Evolutionary conservation across 1,140 invertebrate genomes (phyloP).

Genomic region (Drosophila watanabei): DNA sequence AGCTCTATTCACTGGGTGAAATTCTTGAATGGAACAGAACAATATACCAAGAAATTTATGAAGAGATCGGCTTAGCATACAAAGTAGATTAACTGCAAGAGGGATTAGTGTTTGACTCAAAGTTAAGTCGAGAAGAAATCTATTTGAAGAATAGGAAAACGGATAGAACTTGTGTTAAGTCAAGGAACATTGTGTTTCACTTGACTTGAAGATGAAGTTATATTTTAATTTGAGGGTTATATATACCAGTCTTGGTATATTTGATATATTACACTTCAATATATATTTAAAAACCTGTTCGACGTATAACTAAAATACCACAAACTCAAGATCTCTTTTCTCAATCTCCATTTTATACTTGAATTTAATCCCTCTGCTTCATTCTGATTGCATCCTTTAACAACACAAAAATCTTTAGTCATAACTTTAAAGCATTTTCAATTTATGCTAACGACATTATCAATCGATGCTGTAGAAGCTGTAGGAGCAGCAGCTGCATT

Average conservation of each 20-base stretch:
- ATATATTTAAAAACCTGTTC: background rate
- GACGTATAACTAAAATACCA: background rate
- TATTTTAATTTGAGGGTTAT: too few species aligned
- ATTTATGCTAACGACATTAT: constrained; percentile 56
- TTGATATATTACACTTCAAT: background rate
- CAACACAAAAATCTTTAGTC: constrained; percentile 10
- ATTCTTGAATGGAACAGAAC: constrained; percentile 43
- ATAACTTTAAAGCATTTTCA: constrained; percentile 46
- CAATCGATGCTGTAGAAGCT: constrained; percentile 19
- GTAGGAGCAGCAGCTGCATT: constrained; percentile 52
- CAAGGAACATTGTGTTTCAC: background rate
- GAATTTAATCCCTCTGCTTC: background rate
- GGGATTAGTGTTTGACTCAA: constrained; percentile 25
- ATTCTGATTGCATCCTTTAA: background rate
- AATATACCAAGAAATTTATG: constrained; percentile 45
- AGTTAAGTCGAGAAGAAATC: constrained; percentile 21
- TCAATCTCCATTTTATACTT: background rate
- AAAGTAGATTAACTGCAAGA: constrained; percentile 35
- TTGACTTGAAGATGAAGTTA: background rate
- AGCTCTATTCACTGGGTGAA: constrained; percentile 32
- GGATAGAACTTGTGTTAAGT: background rate
- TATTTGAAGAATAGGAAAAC: background rate
- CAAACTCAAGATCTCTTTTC: background rate
- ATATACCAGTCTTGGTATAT: too few species aligned
- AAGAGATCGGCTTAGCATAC: constrained; percentile 44